Evolutionary conservation across 2,888 invertebrate genomes (phyloP).

Genomic region (Heliconius ismenius): DNA sequence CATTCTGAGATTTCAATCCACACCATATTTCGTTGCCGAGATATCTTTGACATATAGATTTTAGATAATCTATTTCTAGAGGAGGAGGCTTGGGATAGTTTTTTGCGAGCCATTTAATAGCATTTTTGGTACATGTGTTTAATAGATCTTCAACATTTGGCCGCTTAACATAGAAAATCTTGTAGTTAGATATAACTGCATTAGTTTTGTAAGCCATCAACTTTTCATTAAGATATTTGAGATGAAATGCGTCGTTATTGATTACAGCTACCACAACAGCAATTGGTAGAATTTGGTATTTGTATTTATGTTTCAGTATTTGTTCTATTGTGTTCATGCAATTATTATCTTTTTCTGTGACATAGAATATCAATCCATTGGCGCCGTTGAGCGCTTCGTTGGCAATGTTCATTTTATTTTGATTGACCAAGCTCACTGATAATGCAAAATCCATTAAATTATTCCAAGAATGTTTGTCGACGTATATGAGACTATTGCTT

Average conservation of each 20-base stretch:
- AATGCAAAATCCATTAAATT: slow-evolving; percentile 75
- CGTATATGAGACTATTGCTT: slow-evolving; percentile 65
- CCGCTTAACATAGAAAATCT: slow-evolving; percentile 61
- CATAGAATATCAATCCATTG: slow-evolving; percentile 70
- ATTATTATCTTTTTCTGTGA: slow-evolving; percentile 58
- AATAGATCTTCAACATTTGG: slow-evolving; percentile 60
- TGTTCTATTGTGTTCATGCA: slow-evolving; percentile 57
- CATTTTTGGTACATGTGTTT: slow-evolving; percentile 62
- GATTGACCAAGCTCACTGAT: slow-evolving; percentile 66
- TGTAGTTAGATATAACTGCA: slow-evolving; percentile 65
- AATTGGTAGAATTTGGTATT: slow-evolving; percentile 70
- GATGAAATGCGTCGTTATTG: slow-evolving; percentile 47
- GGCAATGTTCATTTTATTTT: slow-evolving; percentile 49
- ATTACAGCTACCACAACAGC: slow-evolving; percentile 64
- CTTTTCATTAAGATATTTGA: slow-evolving; percentile 54
- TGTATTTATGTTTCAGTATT: slow-evolving; percentile 63
- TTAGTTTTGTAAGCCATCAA: slow-evolving; percentile 55
- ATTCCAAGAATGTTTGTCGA: slow-evolving; percentile 74
- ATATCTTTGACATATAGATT: slow-evolving; percentile 79
- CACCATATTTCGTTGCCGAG: slow-evolving; percentile 85
- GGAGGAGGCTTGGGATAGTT: slow-evolving; percentile 74
- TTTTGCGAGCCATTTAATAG: slow-evolving; percentile 78
- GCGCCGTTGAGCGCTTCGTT: slow-evolving; percentile 70
- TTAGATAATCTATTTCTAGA: slow-evolving; percentile 81
- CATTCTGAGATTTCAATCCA: slow-evolving; percentile 68